Evolutionary conservation across 2,797 vertebrate species (phyloP).

Genomic region (Scarus forsteni): DNA sequence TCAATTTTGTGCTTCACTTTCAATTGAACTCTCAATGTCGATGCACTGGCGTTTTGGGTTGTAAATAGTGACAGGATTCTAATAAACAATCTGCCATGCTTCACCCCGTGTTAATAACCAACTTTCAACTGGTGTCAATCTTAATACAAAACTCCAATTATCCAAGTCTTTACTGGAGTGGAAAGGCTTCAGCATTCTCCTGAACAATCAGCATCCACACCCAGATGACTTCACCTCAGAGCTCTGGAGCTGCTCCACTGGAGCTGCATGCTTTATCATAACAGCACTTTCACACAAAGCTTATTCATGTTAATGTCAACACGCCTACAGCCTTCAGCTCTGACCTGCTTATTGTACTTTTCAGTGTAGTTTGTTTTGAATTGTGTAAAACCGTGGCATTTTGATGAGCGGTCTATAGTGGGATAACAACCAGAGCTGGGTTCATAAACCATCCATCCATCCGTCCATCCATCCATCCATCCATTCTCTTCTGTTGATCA

Average conservation of each 20-base stretch:
- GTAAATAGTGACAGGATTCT: constrained; percentile 85
- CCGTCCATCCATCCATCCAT: no score
- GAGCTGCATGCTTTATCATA: constrained; percentile 10
- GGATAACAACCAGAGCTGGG: no score
- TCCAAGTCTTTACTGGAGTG: constrained; percentile 81
- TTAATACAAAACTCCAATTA: constrained; percentile 85
- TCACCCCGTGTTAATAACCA: constrained; percentile 84
- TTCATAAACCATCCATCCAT: no score
- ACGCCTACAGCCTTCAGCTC: no score
- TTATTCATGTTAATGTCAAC: neutral
- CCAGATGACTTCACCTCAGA: constrained; percentile 48
- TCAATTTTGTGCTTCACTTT: constrained; percentile 74
- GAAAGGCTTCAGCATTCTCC: constrained; percentile 77
- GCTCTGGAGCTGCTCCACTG: constrained; percentile 32
- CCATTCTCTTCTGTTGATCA: no score
- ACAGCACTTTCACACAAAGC: neutral
- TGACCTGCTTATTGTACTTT: no score
- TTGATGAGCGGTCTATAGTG: no score
- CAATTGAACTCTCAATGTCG: constrained; percentile 82
- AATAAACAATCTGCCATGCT: constrained; percentile 86
- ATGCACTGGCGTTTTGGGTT: constrained; percentile 69
- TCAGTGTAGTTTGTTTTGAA: no score
- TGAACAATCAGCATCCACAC: constrained; percentile 58
- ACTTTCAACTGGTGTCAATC: constrained; percentile 86
- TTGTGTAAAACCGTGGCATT: no score